phyloP scores from a whole-genome alignment of 2,888 invertebrate species.

The Orgyia antiqua region DNA sequence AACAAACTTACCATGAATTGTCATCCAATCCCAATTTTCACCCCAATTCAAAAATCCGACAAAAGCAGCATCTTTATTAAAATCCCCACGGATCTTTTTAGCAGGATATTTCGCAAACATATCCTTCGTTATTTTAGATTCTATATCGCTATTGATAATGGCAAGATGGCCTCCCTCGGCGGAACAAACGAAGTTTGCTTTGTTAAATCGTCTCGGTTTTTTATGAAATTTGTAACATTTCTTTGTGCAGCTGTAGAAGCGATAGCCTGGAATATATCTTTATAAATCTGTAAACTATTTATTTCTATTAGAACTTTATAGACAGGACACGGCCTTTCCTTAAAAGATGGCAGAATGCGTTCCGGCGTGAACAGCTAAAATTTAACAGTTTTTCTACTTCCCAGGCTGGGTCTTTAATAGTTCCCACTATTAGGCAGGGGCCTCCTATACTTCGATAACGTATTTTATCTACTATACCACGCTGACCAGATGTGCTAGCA shows the following conservation, averaged over 20 bases:
- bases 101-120: constrained; percentile 25
- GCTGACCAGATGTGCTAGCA: too few species aligned
- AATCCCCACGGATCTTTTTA: constrained; percentile 11
- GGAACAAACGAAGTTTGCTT: constrained; percentile 38
- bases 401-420: too few species aligned
- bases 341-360: too few species aligned
- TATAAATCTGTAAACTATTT: neutral
- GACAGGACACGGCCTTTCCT: too few species aligned
- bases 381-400: too few species aligned
- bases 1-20: constrained; percentile 37
- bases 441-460: too few species aligned
- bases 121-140: constrained; percentile 25
- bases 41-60: constrained; percentile 35
- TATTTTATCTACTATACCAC: too few species aligned
- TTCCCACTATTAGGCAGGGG: too few species aligned
- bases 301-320: too few species aligned
- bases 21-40: constrained; percentile 34
- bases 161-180: constrained; percentile 41
- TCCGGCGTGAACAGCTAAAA: too few species aligned
- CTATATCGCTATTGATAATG: constrained; percentile 38
- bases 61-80: constrained; percentile 20
- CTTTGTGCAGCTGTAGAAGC: constrained; percentile 26
- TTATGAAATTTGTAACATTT: constrained; percentile 47
- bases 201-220: constrained; percentile 31
- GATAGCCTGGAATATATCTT: constrained; percentile 32